Percentiles rank a stretch among this genome's conserved stretches.
Conservation (phyloP, 1,140 invertebrate genomes). For the Nephila pilipes region DNA sequence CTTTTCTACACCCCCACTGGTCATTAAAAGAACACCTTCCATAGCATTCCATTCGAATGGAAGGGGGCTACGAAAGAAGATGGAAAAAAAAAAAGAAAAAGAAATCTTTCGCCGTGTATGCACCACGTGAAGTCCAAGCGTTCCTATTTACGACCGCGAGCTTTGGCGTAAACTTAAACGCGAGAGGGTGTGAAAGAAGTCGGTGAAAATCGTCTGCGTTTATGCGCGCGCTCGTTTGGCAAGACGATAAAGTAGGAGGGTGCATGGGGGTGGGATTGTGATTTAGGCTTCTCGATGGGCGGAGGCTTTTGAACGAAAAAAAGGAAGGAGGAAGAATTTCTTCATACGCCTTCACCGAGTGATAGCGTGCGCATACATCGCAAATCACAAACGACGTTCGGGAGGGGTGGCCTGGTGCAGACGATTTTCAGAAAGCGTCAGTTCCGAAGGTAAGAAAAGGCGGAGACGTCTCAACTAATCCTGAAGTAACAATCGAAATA, state of each 20-base stretch:
- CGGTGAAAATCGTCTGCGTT: constrained; percentile 1
- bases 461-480: background rate
- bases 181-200: constrained; percentile 14
- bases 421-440: background rate
- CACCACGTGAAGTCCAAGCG: background rate
- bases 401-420: background rate
- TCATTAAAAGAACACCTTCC: background rate
- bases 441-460: background rate
- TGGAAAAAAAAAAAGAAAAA: background rate
- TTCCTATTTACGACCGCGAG: background rate
- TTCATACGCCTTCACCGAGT: background rate
- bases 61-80: too few relatives aligned
- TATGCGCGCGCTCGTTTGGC: constrained; percentile 26
- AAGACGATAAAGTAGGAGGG: constrained; percentile 29
- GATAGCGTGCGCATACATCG: constrained; percentile 1
- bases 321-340: background rate
- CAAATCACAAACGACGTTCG: background rate
- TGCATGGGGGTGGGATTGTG: constrained; percentile 25
- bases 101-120: background rate
- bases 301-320: constrained; percentile 1
- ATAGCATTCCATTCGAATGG: background rate
- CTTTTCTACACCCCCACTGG: too few relatives aligned
- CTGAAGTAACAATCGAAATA: too few relatives aligned
- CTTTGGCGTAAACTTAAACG: background rate
- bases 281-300: constrained; percentile 30